Evolutionary conservation across 2,797 vertebrate species (phyloP).

Genomic region (Schizopygopsis malacanthus): DNA sequence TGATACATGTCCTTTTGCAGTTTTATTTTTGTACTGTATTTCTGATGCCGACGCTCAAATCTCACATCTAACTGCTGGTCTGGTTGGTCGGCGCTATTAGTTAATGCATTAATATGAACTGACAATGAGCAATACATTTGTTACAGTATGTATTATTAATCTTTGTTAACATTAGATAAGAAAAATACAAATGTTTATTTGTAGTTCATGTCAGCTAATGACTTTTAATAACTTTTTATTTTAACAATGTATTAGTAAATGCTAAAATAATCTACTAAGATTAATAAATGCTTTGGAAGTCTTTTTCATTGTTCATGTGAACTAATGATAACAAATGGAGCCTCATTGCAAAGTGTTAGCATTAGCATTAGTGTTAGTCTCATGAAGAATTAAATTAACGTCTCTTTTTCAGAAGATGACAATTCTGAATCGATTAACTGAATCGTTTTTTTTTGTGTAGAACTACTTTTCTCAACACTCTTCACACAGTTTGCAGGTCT

Average conservation of each 20-base stretch:
- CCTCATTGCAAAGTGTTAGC: no score
- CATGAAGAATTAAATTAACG: neutral
- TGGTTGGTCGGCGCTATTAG: neutral
- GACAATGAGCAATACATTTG: neutral
- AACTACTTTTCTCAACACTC: neutral
- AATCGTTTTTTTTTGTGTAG: neutral
- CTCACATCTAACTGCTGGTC: neutral
- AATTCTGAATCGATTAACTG: neutral
- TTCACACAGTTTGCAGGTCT: neutral
- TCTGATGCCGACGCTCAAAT: neutral
- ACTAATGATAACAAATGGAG: neutral
- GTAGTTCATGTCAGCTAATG: neutral
- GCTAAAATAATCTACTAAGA: neutral
- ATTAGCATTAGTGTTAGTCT: no score
- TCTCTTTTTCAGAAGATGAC: neutral
- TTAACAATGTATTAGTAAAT: no score
- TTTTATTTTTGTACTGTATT: slow-evolving; percentile 55
- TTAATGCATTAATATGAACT: neutral
- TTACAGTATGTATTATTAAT: no score
- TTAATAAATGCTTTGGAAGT: neutral
- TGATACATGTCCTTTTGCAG: slow-evolving; percentile 70
- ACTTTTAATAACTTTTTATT: no score
- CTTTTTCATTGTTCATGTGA: neutral
- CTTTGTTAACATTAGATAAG: no score
- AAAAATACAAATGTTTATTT: neutral